Percentiles rank a stretch among this genome's conserved stretches.
Evolutionary conservation across 37 sponge, comb jelly and placozoan genomes (phyloP).

Genomic region (Oscarella lobularis): DNA sequence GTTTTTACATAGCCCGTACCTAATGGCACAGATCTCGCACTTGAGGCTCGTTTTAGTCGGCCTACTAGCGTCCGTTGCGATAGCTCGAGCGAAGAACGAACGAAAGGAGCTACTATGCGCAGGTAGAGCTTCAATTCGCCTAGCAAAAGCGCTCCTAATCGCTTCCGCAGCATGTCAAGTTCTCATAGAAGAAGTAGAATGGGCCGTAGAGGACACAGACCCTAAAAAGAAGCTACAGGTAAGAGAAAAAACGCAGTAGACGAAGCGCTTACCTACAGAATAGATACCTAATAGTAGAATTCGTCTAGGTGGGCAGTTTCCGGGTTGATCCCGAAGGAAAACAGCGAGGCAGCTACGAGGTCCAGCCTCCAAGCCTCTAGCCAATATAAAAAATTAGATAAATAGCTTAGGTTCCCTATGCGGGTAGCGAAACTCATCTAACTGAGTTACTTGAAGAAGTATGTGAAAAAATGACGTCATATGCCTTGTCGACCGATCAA

Average conservation of each 20-base stretch:
- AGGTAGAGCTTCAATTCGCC: too few species aligned
- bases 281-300: background rate
- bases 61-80: too few species aligned
- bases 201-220: conserved; percentile 24
- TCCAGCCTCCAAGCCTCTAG: background rate
- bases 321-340: conserved; percentile 37
- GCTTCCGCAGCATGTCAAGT: conserved; percentile 43
- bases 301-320: conserved; percentile 29
- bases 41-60: too few species aligned
- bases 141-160: too few species aligned
- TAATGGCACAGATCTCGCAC: too few species aligned
- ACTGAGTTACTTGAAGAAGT: conserved; percentile 42
- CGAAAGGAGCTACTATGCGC: background rate
- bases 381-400: too few species aligned
- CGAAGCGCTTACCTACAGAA: background rate
- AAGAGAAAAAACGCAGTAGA: background rate
- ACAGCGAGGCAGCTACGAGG: conserved; percentile 13
- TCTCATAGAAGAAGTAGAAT: conserved; percentile 37
- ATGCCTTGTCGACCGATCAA: conserved; percentile 41
- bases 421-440: conserved; percentile 51
- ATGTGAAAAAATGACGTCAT: conserved; percentile 48
- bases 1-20: too few species aligned
- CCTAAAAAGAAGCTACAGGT: conserved; percentile 46
- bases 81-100: background rate
- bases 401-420: conserved; percentile 16